These are phyloP conservation scores for Lophura nycthemera DNA, from an alignment of 2,113 vertebrate species.

Conservation along the genomic window DNA sequence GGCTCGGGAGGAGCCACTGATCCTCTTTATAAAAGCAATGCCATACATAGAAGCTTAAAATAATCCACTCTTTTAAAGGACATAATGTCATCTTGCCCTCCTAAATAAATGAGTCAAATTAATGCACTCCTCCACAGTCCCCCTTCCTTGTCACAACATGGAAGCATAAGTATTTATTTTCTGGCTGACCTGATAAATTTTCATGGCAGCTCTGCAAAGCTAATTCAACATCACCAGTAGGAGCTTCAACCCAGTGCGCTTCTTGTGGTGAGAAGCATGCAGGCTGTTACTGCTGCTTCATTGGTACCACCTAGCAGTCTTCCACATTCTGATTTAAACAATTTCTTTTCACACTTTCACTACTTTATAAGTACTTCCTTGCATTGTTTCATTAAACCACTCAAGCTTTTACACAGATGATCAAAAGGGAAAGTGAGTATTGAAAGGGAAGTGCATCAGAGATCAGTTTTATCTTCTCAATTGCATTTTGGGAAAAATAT, in stretches of 20 bases:
- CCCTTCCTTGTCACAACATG: background rate
- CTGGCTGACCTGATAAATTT: background rate
- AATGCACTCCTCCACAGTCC: background rate
- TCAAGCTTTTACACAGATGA: background rate
- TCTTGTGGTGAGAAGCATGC: background rate
- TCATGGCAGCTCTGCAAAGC: background rate
- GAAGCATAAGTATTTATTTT: background rate
- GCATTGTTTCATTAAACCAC: background rate
- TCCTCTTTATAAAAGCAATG: conserved; percentile 52
- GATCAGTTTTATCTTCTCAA: background rate
- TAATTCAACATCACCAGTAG: background rate
- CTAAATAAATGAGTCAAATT: conserved; percentile 28
- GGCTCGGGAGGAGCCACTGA: background rate
- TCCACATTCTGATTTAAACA: background rate
- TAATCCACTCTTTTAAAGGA: conserved; percentile 32
- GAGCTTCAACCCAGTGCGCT: background rate
- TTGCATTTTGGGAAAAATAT: background rate
- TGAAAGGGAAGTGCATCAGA: background rate
- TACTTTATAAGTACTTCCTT: background rate
- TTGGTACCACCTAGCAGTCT: background rate
- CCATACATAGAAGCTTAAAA: background rate
- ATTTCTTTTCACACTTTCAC: background rate
- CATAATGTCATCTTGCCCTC: background rate
- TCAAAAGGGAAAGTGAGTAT: background rate
- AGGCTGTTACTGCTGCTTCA: background rate